A percentile compares a stretch with the other conserved stretches of the same genome.
Conservation (phyloP, 2,113 vertebrate species). For the Megaceryle maxima region DNA sequence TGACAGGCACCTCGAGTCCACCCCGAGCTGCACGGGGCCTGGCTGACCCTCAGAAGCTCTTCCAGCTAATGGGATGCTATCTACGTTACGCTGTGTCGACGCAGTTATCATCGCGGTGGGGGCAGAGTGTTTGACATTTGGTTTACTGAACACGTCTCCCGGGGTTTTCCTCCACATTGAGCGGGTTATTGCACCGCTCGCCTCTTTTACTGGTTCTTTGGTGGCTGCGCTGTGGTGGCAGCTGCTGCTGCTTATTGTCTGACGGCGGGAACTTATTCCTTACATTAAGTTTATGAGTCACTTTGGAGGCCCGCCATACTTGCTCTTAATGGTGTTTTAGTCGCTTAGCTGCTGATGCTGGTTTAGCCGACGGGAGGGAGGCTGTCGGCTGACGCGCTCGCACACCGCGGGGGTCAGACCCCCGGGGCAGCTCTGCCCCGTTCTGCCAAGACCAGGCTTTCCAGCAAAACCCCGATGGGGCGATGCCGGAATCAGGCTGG, state of each 20-base stretch:
- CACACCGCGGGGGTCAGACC: rapidly evolving
- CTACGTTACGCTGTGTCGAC: not conserved
- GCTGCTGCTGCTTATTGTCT: constrained; percentile 27
- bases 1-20: not conserved
- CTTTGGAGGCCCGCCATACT: not conserved
- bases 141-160: not conserved
- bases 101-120: not conserved
- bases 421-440: not conserved
- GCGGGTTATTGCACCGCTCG: not conserved
- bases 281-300: not conserved
- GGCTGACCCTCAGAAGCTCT: not conserved
- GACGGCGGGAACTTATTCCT: not conserved
- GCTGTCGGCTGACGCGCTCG: not conserved
- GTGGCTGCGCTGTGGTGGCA: not conserved
- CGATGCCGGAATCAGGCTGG: not conserved
- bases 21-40: not conserved
- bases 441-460: not conserved
- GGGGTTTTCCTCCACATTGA: not conserved
- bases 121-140: not conserved
- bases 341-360: not conserved
- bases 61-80: not conserved
- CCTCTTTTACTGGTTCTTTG: not conserved
- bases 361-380: not conserved
- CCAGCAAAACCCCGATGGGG: not conserved
- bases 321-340: not conserved